Base-by-base conservation (phyloP, 2,797 vertebrate genomes). In the Novumbra hubbsi region DNA sequence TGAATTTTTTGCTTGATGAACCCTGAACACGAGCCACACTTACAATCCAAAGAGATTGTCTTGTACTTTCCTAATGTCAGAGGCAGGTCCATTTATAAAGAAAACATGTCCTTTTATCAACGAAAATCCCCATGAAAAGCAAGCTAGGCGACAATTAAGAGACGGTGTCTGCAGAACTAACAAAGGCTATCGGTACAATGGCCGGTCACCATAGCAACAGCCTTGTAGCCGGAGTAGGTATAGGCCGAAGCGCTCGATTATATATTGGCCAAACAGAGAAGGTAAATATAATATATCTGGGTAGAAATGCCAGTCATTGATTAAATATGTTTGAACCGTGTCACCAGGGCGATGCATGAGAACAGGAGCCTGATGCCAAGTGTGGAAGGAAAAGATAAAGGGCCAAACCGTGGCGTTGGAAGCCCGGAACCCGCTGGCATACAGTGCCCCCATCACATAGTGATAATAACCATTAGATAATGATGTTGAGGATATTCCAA, bases 121-220 rank as follows among this genome's bases (percentile, higher is more conserved):
- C 11, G 9, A 45, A 12, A 45, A 45, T 14, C 41, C 12, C 41
- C 12, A 45, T 45, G 41, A 45, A 45, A 45, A 45, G 41, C 41
- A 45, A 45, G 41, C 41, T 11, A 45, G 41, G 41, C 14, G 41
- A 45, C 14, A 45, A 45, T 92, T 90, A 87, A 79, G 76, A 84
- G 80, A 62, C 74, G 84, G 82, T 81, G 81, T 79, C 82, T 79
- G 60, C 79, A 76, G 78, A 89, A 83, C 84, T 87, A 81, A 87
- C 85, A 84, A 87, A 60, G n/a, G 70, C 32, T 24, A 64, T 64
- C 84, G 80, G 82, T 73, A 86, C 80, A 90, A 79, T 81, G 81
- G 65, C 48, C 78, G 86, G 90, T 92, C 82, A 83, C 88, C 87
- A 90, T 91, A 78, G 90, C 84, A 91, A 92, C 30, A 41, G 70